Conservation (phyloP, 1,140 invertebrate genomes). For the Drosophila rufa region DNA sequence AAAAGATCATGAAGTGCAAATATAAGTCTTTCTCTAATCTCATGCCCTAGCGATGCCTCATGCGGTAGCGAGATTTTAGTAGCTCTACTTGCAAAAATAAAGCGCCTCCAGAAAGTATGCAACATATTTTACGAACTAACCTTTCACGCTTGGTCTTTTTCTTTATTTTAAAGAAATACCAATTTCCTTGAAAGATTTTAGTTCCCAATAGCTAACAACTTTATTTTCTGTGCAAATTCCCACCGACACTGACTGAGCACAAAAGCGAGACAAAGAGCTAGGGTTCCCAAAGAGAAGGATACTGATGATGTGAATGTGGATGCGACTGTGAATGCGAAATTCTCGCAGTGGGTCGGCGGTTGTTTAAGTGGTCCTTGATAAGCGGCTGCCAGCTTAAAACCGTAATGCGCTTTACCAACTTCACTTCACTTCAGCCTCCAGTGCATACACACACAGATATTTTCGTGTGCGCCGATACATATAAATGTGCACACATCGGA, state of each 20-base stretch:
- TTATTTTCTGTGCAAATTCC: constrained; percentile 16
- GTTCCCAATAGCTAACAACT: background rate
- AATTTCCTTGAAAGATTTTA: fast-evolving
- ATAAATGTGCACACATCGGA: background rate
- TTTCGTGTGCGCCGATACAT: constrained; percentile 13
- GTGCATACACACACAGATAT: constrained; percentile 3
- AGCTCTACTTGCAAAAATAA: no score
- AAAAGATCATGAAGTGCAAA: no score
- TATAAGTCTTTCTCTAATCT: no score
- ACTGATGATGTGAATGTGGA: constrained; percentile 32
- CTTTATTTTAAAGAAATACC: no score
- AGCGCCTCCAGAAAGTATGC: background rate
- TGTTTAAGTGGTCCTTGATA: constrained; percentile 78
- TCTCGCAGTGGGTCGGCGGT: constrained; percentile 54
- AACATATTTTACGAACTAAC: background rate
- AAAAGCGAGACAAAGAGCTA: background rate
- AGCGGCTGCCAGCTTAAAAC: constrained; percentile 69
- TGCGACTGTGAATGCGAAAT: constrained; percentile 33
- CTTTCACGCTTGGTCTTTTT: no score
- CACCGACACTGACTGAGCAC: constrained; percentile 23
- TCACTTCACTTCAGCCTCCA: constrained; percentile 29
- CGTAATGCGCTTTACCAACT: constrained; percentile 72
- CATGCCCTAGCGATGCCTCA: no score
- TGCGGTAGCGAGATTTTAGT: no score
- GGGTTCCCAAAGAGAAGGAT: constrained; percentile 10